phyloP scores from a whole-genome alignment of 2,888 invertebrate species.

The Pediacus dermestoides region DNA sequence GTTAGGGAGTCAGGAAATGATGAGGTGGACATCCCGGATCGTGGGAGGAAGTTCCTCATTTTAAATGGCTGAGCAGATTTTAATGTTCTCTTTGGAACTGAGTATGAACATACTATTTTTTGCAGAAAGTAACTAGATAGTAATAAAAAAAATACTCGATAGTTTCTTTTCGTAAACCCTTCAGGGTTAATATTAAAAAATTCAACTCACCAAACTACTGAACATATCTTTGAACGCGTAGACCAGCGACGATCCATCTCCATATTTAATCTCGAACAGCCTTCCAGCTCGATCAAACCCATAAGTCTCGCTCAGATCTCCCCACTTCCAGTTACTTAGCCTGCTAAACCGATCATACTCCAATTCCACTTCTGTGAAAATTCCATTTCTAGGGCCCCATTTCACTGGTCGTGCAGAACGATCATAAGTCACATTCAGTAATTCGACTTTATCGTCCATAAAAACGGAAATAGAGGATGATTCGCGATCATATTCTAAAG shows the following conservation, averaged over 20 bases:
- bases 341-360: slow-evolving; percentile 90
- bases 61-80: too few species aligned
- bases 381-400: slow-evolving; percentile 81
- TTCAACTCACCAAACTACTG: slow-evolving; percentile 63
- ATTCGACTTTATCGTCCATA: slow-evolving; percentile 81
- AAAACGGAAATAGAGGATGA: slow-evolving; percentile 82
- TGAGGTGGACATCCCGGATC: too few species aligned
- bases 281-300: slow-evolving; percentile 88
- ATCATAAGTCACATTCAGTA: slow-evolving; percentile 84
- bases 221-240: slow-evolving; percentile 92
- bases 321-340: slow-evolving; percentile 89
- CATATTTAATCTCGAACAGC: slow-evolving; percentile 84
- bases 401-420: slow-evolving; percentile 78
- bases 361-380: slow-evolving; percentile 84
- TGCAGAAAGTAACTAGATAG: too few species aligned
- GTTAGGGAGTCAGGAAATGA: too few species aligned
- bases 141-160: too few species aligned
- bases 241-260: slow-evolving; percentile 84
- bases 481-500: slow-evolving; percentile 87
- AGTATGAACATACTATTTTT: too few species aligned
- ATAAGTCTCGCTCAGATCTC: slow-evolving; percentile 84
- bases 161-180: too few species aligned
- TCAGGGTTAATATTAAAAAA: too few species aligned
- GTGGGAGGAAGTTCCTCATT: too few species aligned
- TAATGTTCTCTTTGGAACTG: too few species aligned